Conservation (phyloP, 2,888 invertebrate genomes). For the Acronicta psi region DNA sequence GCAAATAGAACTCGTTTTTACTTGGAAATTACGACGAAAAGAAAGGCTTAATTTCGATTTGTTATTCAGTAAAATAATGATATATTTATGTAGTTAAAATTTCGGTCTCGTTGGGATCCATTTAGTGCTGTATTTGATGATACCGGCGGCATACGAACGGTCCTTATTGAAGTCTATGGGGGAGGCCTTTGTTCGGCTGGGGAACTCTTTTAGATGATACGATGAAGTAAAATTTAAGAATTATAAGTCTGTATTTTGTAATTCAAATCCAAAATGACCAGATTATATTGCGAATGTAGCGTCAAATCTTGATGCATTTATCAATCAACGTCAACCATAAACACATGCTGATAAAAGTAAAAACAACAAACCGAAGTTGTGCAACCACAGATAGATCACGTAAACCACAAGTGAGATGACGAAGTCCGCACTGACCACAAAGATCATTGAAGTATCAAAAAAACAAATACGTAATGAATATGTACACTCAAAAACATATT, state of each 20-base stretch:
- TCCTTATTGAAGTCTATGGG: no score
- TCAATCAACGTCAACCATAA: conserved; percentile 17
- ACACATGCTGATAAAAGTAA: conserved; percentile 30
- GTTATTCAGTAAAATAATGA: no score
- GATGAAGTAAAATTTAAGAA: no score
- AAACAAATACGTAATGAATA: conserved; percentile 6
- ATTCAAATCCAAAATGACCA: no score
- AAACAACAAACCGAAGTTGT: conserved; percentile 26
- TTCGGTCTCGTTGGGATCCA: no score
- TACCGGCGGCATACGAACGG: no score
- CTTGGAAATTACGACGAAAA: conserved; percentile 23
- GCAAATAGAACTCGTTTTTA: conserved; percentile 33
- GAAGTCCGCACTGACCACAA: conserved; percentile 14
- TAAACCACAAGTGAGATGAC: conserved; percentile 18
- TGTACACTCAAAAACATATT: conserved; percentile 9
- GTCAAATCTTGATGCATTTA: conserved; percentile 14
- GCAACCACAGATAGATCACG: conserved; percentile 34
- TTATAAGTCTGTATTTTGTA: no score
- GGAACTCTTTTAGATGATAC: no score
- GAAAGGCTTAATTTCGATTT: conserved; percentile 19
- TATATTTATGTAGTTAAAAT: no score
- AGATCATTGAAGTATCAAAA: conserved; percentile 10
- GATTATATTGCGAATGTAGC: conserved; percentile 9
- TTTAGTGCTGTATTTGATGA: no score
- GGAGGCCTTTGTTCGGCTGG: no score